Evolutionary conservation across 2,797 vertebrate genomes (phyloP).

Genomic region (Micropoecilia bifurca): DNA sequence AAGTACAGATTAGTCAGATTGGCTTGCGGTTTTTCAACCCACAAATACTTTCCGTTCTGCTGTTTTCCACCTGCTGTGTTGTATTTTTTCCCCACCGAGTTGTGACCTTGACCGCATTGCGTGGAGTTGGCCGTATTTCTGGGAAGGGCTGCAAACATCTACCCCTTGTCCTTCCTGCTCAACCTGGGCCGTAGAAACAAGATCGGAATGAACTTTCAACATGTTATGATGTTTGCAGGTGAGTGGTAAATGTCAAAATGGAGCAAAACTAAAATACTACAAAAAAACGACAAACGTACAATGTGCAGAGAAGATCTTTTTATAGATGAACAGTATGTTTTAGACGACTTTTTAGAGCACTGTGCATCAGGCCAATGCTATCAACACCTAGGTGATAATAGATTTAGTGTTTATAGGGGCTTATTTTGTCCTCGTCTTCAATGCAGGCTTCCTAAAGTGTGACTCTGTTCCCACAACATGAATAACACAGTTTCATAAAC

Average conservation of each 20-base stretch:
- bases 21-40: neutral
- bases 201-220: conserved; percentile 93
- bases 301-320: conserved; percentile 4
- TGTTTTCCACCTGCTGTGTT: neutral
- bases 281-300: neutral
- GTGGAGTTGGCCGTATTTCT: conserved; percentile 93
- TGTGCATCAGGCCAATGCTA: neutral
- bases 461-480: conserved; percentile 1
- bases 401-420: neutral
- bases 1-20: conserved; percentile 12
- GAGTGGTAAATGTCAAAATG: neutral
- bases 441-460: neutral
- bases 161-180: conserved; percentile 94
- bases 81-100: neutral
- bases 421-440: neutral
- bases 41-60: conserved; percentile 14
- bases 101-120: conserved; percentile 66
- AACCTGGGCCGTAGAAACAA: conserved; percentile 95
- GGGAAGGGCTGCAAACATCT: conserved; percentile 97
- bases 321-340: neutral
- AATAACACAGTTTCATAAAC: neutral
- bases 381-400: neutral
- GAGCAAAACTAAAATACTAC: neutral
- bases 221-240: conserved; percentile 99
- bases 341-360: neutral